Conservation (phyloP, 1,140 invertebrate species). For the Drosophila nikananu region DNA sequence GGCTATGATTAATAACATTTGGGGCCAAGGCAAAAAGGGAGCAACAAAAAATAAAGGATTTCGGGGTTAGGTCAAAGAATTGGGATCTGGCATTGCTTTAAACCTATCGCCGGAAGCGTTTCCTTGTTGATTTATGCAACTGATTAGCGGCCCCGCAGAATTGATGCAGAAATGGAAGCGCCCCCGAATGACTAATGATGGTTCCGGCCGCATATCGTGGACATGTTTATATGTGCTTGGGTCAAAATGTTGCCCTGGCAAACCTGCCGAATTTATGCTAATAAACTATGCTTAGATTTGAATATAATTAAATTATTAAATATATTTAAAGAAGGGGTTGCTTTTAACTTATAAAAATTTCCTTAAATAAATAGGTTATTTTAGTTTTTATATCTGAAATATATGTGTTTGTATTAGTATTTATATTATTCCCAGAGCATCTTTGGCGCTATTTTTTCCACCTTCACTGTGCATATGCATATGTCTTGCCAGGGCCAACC, state of each 20-base stretch:
- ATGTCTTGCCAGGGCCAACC: slow-evolving; percentile 50
- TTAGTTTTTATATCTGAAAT: not conserved
- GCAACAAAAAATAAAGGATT: slow-evolving; percentile 52
- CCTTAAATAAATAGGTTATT: not conserved
- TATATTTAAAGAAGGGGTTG: not conserved
- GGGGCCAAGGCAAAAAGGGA: slow-evolving; percentile 18
- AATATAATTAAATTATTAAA: not conserved
- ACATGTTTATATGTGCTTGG: slow-evolving; percentile 23
- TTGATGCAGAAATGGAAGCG: slow-evolving; percentile 68
- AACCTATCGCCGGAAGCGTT: slow-evolving; percentile 60
- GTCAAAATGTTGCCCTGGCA: not conserved
- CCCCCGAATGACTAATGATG: slow-evolving; percentile 76
- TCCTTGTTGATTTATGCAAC: slow-evolving; percentile 78
- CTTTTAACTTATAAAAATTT: not conserved
- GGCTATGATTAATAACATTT: slow-evolving; percentile 78
- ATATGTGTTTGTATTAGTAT: not conserved
- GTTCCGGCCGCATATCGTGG: slow-evolving; percentile 4
- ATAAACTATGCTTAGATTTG: not conserved
- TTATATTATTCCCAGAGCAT: not conserved
- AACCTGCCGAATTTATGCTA: not conserved
- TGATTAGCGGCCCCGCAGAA: slow-evolving; percentile 71
- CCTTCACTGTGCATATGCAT: slow-evolving; percentile 29
- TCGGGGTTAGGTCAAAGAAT: slow-evolving; percentile 62
- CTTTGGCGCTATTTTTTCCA: not conserved
- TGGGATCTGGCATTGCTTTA: slow-evolving; percentile 55